Evolutionary conservation across 2,113 vertebrate species (phyloP), one percentile per base, ranked within the genome.

Genomic region (Mixornis gularis): DNA sequence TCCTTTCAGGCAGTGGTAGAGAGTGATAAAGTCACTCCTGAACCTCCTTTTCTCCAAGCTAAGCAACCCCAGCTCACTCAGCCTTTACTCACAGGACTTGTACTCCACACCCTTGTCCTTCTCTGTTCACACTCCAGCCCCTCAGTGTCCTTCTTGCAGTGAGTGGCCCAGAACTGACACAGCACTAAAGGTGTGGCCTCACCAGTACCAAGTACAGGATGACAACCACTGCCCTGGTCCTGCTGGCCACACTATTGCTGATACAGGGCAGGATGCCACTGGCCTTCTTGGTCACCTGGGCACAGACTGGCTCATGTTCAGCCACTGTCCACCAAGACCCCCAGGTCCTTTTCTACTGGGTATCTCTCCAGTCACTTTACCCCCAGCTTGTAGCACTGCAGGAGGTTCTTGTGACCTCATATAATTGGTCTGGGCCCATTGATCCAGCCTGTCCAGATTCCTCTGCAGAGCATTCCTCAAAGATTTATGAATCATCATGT

Each of bases 161-260:
- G 52, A 14, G 4, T 1, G 24, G 4, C 16, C 16, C 38, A 46
- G 24, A 80, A 9, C 24, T 40, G 40, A 34, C 53, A 15, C 25
- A 53, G n/a, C 7, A 30, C 4, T 40, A 0, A 1, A 68, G 19
- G 2, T 44, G 29, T 1, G 7, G 13, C 60, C 38, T 38, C 44
- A 40, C 6, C 60, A 66, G 19, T 17, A 7, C 7, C 0, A 0
- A 51, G 16, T 4, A 17, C 22, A 59, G 16, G 2, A 46, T 10
- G 0, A 30, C 10, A 52, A 22, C 46, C 46, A 0, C 40, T 60
- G 13, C 25, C 12, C 20, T 60, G 14, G 1, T 0, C 11, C 52
- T 74, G 38, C 46, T 60, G 29, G 19, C 7, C 46, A 30, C 21
- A 7, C 17, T 4, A 0, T 30, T 46, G 12, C 55, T 32, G 62